Conservation (phyloP, 2,113 vertebrate genomes). For the Bombycilla garrulus region DNA sequence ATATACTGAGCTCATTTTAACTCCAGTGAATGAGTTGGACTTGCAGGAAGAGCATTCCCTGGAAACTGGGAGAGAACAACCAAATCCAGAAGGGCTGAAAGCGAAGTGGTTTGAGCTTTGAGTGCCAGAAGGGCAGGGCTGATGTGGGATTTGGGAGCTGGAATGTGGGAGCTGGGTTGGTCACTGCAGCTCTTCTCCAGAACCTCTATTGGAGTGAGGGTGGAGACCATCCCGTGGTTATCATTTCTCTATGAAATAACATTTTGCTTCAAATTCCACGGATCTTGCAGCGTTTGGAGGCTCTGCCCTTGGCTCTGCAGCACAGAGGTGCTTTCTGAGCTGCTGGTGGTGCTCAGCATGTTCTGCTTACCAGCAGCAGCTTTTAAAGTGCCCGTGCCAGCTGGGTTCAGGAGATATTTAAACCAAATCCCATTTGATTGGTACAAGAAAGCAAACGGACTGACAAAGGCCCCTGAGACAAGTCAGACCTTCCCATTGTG, state of each 20-base stretch:
- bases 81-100: neutral
- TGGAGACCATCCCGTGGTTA: rapidly evolving
- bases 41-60: neutral
- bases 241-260: neutral
- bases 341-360: neutral
- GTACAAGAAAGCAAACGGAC: constrained; percentile 18
- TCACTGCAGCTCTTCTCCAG: neutral
- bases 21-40: neutral
- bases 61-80: neutral
- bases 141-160: neutral
- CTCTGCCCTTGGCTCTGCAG: neutral
- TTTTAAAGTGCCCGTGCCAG: neutral
- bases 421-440: neutral
- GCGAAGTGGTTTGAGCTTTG: neutral
- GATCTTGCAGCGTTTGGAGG: neutral
- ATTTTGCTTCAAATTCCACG: neutral
- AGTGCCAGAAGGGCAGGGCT: neutral
- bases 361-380: neutral
- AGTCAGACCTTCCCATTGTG: neutral
- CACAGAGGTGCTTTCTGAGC: neutral
- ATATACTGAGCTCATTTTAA: neutral
- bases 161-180: neutral
- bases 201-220: rapidly evolving
- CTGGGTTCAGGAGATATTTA: neutral
- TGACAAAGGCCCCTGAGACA: neutral